Evolutionary conservation across 2,797 vertebrate species (phyloP), one percentile per base, ranked within the genome.

Genomic region (Sebastes baramenuke): DNA sequence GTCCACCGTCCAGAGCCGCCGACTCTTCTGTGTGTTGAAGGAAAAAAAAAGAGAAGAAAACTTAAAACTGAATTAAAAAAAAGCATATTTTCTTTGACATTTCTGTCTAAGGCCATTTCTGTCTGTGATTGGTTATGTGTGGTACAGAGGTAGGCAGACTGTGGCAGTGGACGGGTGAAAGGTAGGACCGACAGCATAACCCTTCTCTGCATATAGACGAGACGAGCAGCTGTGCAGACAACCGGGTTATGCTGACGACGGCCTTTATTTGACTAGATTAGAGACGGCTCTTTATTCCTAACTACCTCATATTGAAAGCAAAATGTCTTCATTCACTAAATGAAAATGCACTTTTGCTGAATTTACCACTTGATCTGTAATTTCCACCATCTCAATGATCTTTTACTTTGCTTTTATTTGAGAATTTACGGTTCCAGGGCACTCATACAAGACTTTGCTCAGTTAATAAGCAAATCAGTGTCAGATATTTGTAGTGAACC

Each of bases 51-150:
- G 56, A 67, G 29, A 34, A n/a, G 22, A 66, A 3, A 75, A 58
- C 67, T 52, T 29, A 58, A 36, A 55, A 69, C 8, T n/a, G 9
- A 77, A 58, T 4, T 62, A 25, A 71, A 69, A 72, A 49, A 49
- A 52, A 34, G 56, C 16, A 72, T 4, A 52, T 56, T 54, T 77
- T 29, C 24, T 46, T 61, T 49, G 60, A 73, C n/a, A 72, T 75
- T 72, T 67, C 30, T 71, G 59, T 73, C 56, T 72, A 77, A 86
- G 74, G 74, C 34, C 64, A 76, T 75, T 72, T 68, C 46, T 77
- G 58, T 77, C 56, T 54, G 30, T 25, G 46, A 59, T 3, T 32
- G 24, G 24, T 46, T 49, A 29, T n/a, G 34, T 52, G 49, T 70
- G 38, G 38, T 52, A 52, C 14, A 36, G 64, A 83, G 72, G 68